Percentiles rank a stretch among this genome's conserved stretches.
Evolutionary conservation across 1,140 invertebrate species (phyloP).

Genomic region (Ganaspis sp.): DNA sequence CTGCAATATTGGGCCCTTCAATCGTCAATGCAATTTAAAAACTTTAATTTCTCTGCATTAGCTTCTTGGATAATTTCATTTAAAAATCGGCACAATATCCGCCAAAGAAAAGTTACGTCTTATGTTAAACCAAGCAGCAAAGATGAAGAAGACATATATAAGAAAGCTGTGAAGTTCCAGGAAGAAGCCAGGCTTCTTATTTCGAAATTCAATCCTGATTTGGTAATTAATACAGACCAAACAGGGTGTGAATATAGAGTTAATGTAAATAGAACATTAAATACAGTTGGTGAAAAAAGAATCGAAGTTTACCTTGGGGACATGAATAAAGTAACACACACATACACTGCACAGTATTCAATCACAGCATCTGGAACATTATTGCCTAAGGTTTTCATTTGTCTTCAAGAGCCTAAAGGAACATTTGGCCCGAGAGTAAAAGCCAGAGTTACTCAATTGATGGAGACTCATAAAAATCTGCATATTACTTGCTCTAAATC

Average conservation of each 20-base stretch:
- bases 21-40: too few species aligned
- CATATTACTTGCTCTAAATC: constrained; percentile 21
- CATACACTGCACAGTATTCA: neutral
- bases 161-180: too few species aligned
- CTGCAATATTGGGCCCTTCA: too few species aligned
- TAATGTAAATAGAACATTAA: neutral
- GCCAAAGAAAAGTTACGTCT: too few species aligned
- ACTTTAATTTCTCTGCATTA: too few species aligned
- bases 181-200: too few species aligned
- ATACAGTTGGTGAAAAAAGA: neutral
- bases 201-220: neutral
- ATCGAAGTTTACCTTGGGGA: neutral
- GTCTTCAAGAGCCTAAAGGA: constrained; percentile 40
- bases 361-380: constrained; percentile 34
- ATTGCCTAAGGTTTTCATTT: constrained; percentile 42
- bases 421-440: constrained; percentile 42
- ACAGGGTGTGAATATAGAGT: neutral
- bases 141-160: too few species aligned
- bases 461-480: neutral
- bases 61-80: too few species aligned
- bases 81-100: too few species aligned
- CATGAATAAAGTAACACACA: neutral
- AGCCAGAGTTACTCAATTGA: constrained; percentile 33
- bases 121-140: too few species aligned
- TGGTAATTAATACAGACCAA: neutral